A percentile compares a stretch with the other conserved stretches of the same genome.
Evolutionary conservation across 92 coral and sea anemone species (phyloP).

Genomic region (Isaurus tuberculatus): DNA sequence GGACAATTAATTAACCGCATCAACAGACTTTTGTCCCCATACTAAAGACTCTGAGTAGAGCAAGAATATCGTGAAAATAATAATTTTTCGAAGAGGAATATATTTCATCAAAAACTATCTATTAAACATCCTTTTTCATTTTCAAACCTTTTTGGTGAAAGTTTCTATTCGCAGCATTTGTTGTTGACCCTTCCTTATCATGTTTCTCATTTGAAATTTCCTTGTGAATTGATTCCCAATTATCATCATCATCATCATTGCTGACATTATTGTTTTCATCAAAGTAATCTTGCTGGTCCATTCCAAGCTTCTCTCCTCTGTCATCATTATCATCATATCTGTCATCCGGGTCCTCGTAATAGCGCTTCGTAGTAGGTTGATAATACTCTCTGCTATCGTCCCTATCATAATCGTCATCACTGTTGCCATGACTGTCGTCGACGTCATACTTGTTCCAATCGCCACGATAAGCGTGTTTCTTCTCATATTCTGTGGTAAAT

Average conservation of each 20-base stretch:
- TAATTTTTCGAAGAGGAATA: too few species aligned
- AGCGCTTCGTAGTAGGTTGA: conserved; percentile 5
- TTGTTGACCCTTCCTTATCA: not conserved
- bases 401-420: not conserved
- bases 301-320: conserved; percentile 5
- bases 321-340: not conserved
- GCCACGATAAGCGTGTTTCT: conserved; percentile 4
- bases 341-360: conserved; percentile 23
- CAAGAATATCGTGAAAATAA: too few species aligned
- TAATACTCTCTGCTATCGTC: conserved; percentile 8
- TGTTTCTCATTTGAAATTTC: not conserved
- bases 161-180: not conserved
- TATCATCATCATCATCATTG: not conserved
- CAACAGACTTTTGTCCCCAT: too few species aligned
- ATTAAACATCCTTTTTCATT: conserved; percentile 6
- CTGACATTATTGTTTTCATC: not conserved
- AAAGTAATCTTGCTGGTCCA: not conserved
- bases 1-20: too few species aligned
- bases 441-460: conserved; percentile 26
- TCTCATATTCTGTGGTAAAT: conserved; percentile 12
- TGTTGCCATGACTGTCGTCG: not conserved
- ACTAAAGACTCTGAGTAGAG: too few species aligned
- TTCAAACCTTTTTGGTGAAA: conserved; percentile 32
- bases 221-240: not conserved
- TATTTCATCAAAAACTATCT: too few species aligned